A percentile compares a stretch with the other conserved stretches of the same genome.
These are phyloP conservation scores for Lerema accius DNA, from an alignment of 1,140 invertebrate species.

Conservation along the genomic window DNA sequence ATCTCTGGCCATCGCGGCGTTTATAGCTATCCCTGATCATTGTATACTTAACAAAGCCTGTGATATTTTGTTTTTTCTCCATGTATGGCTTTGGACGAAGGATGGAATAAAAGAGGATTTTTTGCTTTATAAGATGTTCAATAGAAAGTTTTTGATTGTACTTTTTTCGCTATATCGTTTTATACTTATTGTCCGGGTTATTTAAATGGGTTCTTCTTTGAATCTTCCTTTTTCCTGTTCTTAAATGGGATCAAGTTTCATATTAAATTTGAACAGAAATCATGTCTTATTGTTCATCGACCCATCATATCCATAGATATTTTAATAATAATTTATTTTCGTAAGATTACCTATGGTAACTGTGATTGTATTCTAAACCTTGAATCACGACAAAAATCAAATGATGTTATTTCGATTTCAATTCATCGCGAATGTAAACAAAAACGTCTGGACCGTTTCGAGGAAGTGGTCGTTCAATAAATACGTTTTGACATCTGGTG, in stretches of 20 bases:
- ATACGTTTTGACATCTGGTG: conserved; percentile 51
- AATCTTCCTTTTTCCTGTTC: conserved; percentile 4
- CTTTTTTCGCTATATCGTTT: conserved; percentile 26
- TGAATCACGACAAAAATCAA: conserved; percentile 12
- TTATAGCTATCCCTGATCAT: conserved; percentile 45
- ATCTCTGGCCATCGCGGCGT: conserved; percentile 58
- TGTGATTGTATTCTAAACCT: not conserved
- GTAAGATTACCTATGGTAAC: too few species aligned
- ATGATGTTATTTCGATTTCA: conserved; percentile 2
- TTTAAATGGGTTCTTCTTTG: conserved; percentile 18
- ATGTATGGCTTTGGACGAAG: conserved; percentile 33
- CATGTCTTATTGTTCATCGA: not conserved
- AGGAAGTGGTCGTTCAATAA: conserved; percentile 49
- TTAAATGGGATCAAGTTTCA: conserved; percentile 12
- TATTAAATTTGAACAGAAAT: conserved; percentile 1
- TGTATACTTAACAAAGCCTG: conserved; percentile 54
- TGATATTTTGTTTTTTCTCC: conserved; percentile 24
- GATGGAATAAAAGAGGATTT: conserved; percentile 29
- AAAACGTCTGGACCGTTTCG: conserved; percentile 32
- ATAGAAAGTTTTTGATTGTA: conserved; percentile 12
- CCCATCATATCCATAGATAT: too few species aligned
- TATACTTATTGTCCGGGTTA: conserved; percentile 20
- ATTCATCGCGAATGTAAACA: conserved; percentile 20
- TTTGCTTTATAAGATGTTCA: conserved; percentile 30
- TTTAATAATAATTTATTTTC: too few species aligned